Evolutionary conservation across 2,888 invertebrate species (phyloP).

Genomic region (Scaptomyza reducta): DNA sequence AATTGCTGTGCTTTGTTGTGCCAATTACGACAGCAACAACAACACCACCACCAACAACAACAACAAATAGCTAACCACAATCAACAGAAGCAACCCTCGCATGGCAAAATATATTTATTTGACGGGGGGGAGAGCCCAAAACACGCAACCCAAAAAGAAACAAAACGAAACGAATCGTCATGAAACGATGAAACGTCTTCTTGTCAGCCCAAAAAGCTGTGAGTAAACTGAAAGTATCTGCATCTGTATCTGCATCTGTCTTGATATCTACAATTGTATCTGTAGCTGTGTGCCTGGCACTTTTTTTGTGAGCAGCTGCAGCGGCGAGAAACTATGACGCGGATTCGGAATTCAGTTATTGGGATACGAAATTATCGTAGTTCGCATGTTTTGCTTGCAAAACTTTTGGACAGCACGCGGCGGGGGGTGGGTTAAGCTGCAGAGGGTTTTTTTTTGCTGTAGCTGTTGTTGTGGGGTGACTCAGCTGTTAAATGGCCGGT

Average conservation of each 20-base stretch:
- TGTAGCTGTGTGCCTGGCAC: conserved; percentile 18
- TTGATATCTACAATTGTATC: conserved; percentile 13
- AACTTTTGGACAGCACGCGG: conserved; percentile 1
- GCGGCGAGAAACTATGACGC: conserved; percentile 20
- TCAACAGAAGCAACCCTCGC: conserved; percentile 65
- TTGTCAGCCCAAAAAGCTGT: conserved; percentile 32
- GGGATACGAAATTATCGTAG: conserved; percentile 15
- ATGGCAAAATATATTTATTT: conserved; percentile 25
- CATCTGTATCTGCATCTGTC: conserved; percentile 24
- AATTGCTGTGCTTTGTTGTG: conserved; percentile 72
- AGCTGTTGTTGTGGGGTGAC: conserved; percentile 12
- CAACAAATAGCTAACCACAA: conserved; percentile 44
- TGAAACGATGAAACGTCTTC: conserved; percentile 31
- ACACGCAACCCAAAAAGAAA: conserved; percentile 61
- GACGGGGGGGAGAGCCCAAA: conserved; percentile 24
- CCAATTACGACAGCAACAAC: conserved; percentile 58
- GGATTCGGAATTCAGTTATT: conserved; percentile 19
- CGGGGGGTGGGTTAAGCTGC: conserved; percentile 6
- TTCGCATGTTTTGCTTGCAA: conserved; percentile 20
- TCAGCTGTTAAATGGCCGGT: conserved; percentile 42
- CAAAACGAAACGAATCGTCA: conserved; percentile 22
- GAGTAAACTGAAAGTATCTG: conserved; percentile 10
- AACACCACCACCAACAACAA: conserved; percentile 31
- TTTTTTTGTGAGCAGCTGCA: conserved; percentile 54
- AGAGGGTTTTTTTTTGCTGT: background rate